Percentiles rank a stretch among this genome's conserved stretches.
These are phyloP conservation scores for Tolypeutes matacus DNA, from an alignment of 2,797 vertebrate genomes.

Conservation along the genomic window DNA sequence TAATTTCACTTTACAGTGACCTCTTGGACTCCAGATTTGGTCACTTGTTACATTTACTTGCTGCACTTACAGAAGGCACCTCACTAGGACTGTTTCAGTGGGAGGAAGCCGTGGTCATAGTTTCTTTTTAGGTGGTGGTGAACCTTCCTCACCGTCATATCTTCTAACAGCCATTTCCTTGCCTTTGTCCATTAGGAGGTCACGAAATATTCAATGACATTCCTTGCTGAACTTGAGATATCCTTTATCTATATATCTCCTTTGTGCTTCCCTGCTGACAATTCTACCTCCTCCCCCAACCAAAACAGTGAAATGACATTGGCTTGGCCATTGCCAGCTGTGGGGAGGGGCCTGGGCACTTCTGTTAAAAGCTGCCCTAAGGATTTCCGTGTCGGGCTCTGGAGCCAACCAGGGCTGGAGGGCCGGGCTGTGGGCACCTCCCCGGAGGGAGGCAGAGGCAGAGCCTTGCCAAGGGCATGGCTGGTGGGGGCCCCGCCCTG, in stretches of 20 bases:
- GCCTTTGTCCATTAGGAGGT: conserved; percentile 25
- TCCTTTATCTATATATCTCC: neutral
- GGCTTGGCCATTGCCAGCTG: neutral
- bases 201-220: neutral
- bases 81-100: neutral
- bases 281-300: neutral
- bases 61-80: neutral
- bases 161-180: neutral
- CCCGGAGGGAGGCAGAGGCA: neutral
- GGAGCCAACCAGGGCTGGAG: neutral
- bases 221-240: conserved; percentile 16
- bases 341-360: neutral
- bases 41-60: neutral
- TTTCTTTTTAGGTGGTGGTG: fast-evolving
- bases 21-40: neutral
- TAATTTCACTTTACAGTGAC: neutral
- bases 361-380: neutral
- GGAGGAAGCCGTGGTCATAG: neutral
- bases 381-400: neutral
- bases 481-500: neutral
- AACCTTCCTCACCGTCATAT: fast-evolving
- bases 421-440: neutral
- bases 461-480: neutral
- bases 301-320: neutral
- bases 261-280: neutral